Evolutionary conservation across 1,140 invertebrate genomes (phyloP).

Genomic region (Polyergus mexicanus): DNA sequence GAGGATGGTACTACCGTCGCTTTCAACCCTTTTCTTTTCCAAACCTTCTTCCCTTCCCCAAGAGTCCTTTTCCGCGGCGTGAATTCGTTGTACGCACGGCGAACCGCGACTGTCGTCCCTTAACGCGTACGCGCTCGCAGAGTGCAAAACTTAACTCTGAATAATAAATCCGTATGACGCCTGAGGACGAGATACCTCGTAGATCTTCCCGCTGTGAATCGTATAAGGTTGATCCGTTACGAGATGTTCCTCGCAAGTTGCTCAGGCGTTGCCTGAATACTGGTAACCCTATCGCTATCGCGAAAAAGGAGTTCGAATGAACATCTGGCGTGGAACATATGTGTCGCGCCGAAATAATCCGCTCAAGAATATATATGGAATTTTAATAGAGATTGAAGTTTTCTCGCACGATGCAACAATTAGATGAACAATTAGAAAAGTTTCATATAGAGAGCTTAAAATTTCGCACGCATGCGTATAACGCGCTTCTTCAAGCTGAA

Average conservation of each 20-base stretch:
- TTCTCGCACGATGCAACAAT: background rate
- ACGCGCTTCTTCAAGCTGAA: background rate
- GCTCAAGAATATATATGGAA: constrained; percentile 22
- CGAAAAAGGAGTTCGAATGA: constrained; percentile 55
- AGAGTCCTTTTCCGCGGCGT: constrained; percentile 13
- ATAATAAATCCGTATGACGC: constrained; percentile 68
- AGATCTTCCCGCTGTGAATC: constrained; percentile 53
- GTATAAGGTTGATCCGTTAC: constrained; percentile 70
- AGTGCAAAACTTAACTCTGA: constrained; percentile 68
- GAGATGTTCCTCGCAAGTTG: constrained; percentile 74
- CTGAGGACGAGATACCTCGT: constrained; percentile 43
- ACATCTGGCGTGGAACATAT: constrained; percentile 37
- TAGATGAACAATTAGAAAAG: too few species aligned
- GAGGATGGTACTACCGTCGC: constrained; percentile 42
- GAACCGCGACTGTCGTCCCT: constrained; percentile 55
- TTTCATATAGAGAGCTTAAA: background rate
- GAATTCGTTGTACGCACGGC: constrained; percentile 44
- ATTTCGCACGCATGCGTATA: background rate
- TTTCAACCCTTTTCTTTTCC: constrained; percentile 37
- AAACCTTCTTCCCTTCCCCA: too few species aligned
- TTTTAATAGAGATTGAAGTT: background rate
- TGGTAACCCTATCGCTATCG: constrained; percentile 50
- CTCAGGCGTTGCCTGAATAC: constrained; percentile 62
- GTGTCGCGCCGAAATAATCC: background rate
- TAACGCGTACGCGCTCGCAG: background rate